phyloP scores from a whole-genome alignment of 2,888 invertebrate species.

The Acleris cristana region DNA sequence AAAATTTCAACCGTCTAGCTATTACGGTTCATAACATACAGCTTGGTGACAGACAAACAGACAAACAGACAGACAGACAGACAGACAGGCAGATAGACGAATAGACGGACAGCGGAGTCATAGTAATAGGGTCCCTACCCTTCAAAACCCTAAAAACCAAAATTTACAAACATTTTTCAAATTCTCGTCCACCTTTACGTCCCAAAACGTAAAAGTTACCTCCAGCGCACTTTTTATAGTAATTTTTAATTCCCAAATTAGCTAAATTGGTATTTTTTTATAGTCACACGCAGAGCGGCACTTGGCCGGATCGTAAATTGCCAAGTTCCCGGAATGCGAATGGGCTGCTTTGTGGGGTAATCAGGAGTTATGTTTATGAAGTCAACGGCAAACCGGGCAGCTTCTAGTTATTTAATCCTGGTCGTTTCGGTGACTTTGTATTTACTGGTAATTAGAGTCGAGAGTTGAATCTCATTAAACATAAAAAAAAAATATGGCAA shows the following conservation, averaged over 20 bases:
- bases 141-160: no score
- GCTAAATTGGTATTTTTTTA: conserved; percentile 1
- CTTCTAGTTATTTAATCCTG: neutral
- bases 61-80: no score
- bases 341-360: conserved; percentile 17
- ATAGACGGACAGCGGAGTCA: no score
- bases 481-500: no score
- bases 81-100: no score
- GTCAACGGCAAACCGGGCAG: conserved; percentile 11
- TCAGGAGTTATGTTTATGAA: conserved; percentile 20
- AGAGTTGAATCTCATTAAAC: no score
- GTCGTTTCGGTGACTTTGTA: neutral
- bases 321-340: conserved; percentile 15
- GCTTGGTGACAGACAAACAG: no score
- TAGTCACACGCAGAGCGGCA: conserved; percentile 10
- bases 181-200: no score
- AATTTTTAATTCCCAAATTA: neutral
- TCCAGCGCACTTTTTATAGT: neutral
- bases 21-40: no score
- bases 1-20: no score
- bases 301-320: conserved; percentile 7
- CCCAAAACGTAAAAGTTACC: neutral
- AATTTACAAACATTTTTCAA: no score
- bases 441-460: neutral
- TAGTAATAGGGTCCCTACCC: no score